A percentile compares a stretch with the other conserved stretches of the same genome.
These are phyloP conservation scores for Drosophila suboccidentalis DNA, from an alignment of 2,888 invertebrate genomes.

Conservation along the genomic window DNA sequence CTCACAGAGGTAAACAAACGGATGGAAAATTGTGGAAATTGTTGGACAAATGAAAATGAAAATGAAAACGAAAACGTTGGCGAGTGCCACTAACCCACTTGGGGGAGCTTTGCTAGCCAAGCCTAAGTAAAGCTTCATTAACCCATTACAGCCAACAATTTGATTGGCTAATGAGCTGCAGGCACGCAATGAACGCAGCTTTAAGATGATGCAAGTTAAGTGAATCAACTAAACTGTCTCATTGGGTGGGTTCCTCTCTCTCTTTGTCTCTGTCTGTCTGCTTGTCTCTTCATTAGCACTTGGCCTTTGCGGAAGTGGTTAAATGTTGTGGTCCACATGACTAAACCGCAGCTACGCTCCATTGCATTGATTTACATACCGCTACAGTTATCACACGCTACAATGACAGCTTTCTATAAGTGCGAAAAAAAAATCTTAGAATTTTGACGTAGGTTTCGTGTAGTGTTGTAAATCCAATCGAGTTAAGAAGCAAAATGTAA, in stretches of 20 bases:
- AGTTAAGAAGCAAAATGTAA: too few species aligned
- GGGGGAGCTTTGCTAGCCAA: conserved; percentile 19
- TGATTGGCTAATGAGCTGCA: conserved; percentile 57
- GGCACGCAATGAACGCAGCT: conserved; percentile 60
- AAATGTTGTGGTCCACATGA: conserved; percentile 70
- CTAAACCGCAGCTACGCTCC: conserved; percentile 76
- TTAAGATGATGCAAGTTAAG: conserved; percentile 47
- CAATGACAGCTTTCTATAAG: not conserved
- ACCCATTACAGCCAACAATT: conserved; percentile 52
- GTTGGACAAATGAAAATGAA: conserved; percentile 27
- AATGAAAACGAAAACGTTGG: conserved; percentile 32
- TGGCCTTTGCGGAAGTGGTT: conserved; percentile 72
- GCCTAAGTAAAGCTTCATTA: conserved; percentile 63
- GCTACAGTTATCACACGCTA: conserved; percentile 46
- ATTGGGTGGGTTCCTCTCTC: conserved; percentile 6
- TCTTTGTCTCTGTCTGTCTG: not conserved
- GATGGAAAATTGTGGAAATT: conserved; percentile 27
- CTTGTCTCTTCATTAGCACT: conserved; percentile 53
- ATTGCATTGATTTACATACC: conserved; percentile 66
- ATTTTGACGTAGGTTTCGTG: too few species aligned
- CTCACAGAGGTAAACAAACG: conserved; percentile 71
- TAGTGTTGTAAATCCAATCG: too few species aligned
- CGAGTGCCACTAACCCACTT: conserved; percentile 80
- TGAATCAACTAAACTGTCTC: conserved; percentile 21
- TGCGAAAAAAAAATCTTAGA: too few species aligned